These are phyloP conservation scores for Drosophila trichaetosa DNA, from an alignment of 2,888 invertebrate species.

Conservation along the genomic window DNA sequence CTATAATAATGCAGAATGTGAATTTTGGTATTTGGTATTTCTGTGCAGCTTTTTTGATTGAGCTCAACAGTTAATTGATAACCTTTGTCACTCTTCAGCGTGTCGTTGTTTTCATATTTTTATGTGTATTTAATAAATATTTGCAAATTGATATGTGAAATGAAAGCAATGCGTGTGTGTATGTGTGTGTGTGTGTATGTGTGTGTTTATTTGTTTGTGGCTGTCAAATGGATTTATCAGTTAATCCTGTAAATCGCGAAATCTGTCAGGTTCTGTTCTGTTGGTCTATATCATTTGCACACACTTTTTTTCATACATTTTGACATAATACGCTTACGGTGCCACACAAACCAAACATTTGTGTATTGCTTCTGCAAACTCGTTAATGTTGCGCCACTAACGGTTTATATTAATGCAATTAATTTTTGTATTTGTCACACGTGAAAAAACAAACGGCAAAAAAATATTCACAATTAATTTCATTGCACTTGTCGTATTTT, in stretches of 20 bases:
- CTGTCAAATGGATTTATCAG: constrained; percentile 57
- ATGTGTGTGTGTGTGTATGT: not conserved
- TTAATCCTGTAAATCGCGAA: constrained; percentile 54
- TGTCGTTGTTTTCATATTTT: constrained; percentile 13
- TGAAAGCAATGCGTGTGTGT: constrained; percentile 6
- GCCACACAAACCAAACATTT: constrained; percentile 63
- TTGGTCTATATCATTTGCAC: constrained; percentile 22
- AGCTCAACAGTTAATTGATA: constrained; percentile 19
- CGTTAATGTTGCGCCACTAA: constrained; percentile 1
- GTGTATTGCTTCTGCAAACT: constrained; percentile 35
- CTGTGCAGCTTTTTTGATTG: constrained; percentile 9
- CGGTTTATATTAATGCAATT: constrained; percentile 67
- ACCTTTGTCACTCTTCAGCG: constrained; percentile 4
- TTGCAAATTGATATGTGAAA: constrained; percentile 55
- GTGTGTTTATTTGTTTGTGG: constrained; percentile 14
- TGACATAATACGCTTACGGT: constrained; percentile 48
- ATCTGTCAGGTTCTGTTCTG: constrained; percentile 28
- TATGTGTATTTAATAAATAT: constrained; percentile 50
- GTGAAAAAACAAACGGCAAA: constrained; percentile 41
- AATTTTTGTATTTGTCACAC: constrained; percentile 58
- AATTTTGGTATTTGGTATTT: not conserved
- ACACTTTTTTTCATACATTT: not conserved
- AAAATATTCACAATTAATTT: constrained; percentile 40
- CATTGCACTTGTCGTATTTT: constrained; percentile 13
- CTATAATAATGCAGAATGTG: not conserved